Evolutionary conservation across 2,113 vertebrate species (phyloP), one percentile per base, ranked within the genome.

Genomic region (Bubo blakistoni): DNA sequence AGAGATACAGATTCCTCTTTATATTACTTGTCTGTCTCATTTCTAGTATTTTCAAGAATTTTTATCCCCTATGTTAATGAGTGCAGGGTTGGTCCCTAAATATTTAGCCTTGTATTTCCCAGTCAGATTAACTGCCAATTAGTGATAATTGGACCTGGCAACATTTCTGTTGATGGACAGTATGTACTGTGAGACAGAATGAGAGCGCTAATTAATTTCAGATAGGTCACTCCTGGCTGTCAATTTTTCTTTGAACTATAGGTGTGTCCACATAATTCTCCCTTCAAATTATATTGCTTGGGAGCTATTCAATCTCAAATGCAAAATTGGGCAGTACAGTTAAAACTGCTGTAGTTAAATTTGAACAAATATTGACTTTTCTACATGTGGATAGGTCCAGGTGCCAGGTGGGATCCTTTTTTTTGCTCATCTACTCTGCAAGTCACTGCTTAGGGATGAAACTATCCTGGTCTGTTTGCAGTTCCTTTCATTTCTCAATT

Each of bases 121-220:
- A 42, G 27, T 78, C 69, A 84, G 44, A 77, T 88, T 92, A 93
- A 84, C 55, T 84, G 47, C 65, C 94, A 92, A 54, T 92, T 91
- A 94, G 65, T 49, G 84, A 61, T 77, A 96, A 96, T 40, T 91
- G 86, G 65, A 89, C 21, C 65, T 67, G 59, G 72, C 47, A 88
- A 86, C 16, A n/a, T 81, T 88, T 88, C 77, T 84, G 51, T 86
- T 71, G 47, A 92, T 91, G 69, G 86, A 84, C 80, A 84, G 7
- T 47, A 72, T 9, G 25, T 78, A 71, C 80, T 5, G 2, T 63
- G 90, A 84, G 72, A 83, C 59, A 63, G 88, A 88, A 83, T 47
- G 15, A 86, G 40, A 92, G 44, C 30, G 67, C 47, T 88, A 92
- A 95, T 92, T 86, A 80, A 80, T 90, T 92, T 90, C 47, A 90